Conservation (phyloP, 2,888 invertebrate species). For the Ceratothoa steindachneri region DNA sequence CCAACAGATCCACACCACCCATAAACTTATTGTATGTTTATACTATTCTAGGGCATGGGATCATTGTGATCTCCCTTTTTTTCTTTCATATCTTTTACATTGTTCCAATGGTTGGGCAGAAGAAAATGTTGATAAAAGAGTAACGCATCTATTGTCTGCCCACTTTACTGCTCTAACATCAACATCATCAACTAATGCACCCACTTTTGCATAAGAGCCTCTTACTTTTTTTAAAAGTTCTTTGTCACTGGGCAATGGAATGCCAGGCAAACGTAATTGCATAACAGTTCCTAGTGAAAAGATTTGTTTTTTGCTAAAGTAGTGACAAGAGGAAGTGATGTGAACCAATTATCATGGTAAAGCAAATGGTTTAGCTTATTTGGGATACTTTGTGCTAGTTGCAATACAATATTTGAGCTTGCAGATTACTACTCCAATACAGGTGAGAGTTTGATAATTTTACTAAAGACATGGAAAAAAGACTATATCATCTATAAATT, state of each 20-base stretch:
- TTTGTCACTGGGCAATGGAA: constrained; percentile 38
- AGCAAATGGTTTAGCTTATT: neutral
- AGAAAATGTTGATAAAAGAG: constrained; percentile 49
- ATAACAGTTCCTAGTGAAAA: constrained; percentile 45
- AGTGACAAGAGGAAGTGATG: neutral
- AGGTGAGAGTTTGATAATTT: no score
- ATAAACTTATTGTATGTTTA: constrained; percentile 48
- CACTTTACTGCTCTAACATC: constrained; percentile 46
- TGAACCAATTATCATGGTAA: constrained; percentile 28
- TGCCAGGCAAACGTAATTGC: constrained; percentile 22
- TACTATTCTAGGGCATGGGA: constrained; percentile 21
- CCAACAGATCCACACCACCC: constrained; percentile 51
- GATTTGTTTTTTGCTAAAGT: constrained; percentile 47
- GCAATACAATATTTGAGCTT: neutral
- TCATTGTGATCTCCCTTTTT: neutral
- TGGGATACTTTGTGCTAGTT: neutral
- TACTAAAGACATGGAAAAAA: no score
- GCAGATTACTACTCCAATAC: no score
- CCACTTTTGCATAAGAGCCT: constrained; percentile 49
- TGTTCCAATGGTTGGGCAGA: constrained; percentile 46
- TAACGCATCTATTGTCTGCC: constrained; percentile 50
- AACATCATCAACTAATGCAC: constrained; percentile 12
- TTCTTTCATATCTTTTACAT: neutral
- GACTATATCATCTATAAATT: no score
- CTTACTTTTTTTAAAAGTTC: constrained; percentile 48